A percentile compares a stretch with the other conserved stretches of the same genome.
These are phyloP conservation scores for Drosophila nasuta DNA, from an alignment of 1,140 invertebrate genomes.

Conservation along the genomic window DNA sequence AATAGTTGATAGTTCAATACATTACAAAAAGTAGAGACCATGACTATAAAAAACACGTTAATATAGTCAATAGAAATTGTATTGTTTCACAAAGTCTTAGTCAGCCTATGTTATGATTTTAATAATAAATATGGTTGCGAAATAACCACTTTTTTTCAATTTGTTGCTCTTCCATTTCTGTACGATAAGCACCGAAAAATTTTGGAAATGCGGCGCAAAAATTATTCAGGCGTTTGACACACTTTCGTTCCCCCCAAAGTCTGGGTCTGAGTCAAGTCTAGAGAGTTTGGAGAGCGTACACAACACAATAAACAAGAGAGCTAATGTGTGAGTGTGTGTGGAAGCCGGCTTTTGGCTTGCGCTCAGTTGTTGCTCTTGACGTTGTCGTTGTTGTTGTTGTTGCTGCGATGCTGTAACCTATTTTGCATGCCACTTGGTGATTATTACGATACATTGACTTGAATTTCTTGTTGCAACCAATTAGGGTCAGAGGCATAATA, in stretches of 20 bases:
- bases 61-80: no score
- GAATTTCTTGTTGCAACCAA: constrained; percentile 60
- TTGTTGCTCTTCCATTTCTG: constrained; percentile 19
- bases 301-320: neutral
- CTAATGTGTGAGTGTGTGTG: constrained; percentile 14
- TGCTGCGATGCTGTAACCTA: constrained; percentile 77
- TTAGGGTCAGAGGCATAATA: constrained; percentile 67
- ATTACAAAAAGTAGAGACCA: no score
- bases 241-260: constrained; percentile 65
- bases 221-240: constrained; percentile 81
- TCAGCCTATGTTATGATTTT: no score
- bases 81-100: no score
- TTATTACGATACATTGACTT: constrained; percentile 58
- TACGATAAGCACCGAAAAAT: constrained; percentile 54
- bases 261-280: constrained; percentile 18
- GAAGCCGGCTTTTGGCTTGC: constrained; percentile 45
- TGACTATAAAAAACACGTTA: no score
- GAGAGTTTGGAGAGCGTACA: constrained; percentile 10
- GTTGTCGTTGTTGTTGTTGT: neutral
- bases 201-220: constrained; percentile 61
- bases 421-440: constrained; percentile 70
- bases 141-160: neutral
- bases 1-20: no score
- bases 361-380: constrained; percentile 28
- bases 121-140: no score